Base-by-base conservation (phyloP, 37 sponge, comb jelly and placozoan species). In the Ianthella basta region DNA sequence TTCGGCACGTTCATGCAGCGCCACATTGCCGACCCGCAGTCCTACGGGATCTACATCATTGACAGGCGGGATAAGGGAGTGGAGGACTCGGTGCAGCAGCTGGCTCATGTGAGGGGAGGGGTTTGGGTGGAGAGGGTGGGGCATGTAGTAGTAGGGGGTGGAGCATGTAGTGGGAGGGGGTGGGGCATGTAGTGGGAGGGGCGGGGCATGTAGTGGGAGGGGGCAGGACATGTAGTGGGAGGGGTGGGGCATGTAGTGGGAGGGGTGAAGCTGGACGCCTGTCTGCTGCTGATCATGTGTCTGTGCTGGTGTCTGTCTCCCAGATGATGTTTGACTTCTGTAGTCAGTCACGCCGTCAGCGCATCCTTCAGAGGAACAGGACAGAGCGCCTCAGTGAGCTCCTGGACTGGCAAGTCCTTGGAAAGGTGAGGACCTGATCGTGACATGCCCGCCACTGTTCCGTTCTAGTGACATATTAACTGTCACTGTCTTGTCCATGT, bases 1-100 rank as follows among this genome's bases (percentile, higher is more conserved):
- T 98, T 96, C 83, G 99, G 99, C 23, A 89, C 93, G 59, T 98
- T 98, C 92, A 98, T 98, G 83, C 90, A 90, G 13, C 88, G 95
- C 36, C 95, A 98, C 77, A 94, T 98, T 2, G 88, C 95, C 14
- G 94, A 96, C 56, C 99, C 99, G 24, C 63, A 89, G 40, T 87
- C 94, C 44, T 98, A 98, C 60, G 99, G 99, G 18, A 94, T 98
- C 72, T 98, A 98, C 91, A 98, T 98, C 65, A 89, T 98, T 25
- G 99, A 98, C 79, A 72, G 99, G 24, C 74, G 95, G 44, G 89
- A 88, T 80, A 92, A 93, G 79, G 78, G 79, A 61, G 84, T 88
- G 0, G 98, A 91, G 21, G 96, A 93, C 50, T 95, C 96, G 14
- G 87, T 97, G 0, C 91, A 95, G 59, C 96, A 97, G 84, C 86